Evolutionary conservation across 1,140 invertebrate genomes (phyloP), one percentile per base, ranked within the genome.

Genomic region (Phymastichus coffea): DNA sequence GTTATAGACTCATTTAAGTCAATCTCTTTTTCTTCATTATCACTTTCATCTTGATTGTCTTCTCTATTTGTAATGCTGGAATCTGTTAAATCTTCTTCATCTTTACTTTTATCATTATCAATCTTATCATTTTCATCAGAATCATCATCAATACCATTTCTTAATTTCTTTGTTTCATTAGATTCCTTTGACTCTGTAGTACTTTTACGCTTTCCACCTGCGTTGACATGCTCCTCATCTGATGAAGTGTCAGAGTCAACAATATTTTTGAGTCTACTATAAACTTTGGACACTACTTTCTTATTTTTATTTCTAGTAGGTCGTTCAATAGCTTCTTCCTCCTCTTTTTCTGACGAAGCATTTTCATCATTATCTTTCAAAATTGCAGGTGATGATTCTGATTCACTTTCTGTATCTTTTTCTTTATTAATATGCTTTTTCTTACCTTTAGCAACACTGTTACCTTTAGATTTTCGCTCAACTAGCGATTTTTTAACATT

Each of bases 221-320:
- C 9, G 20, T 0, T n/a, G 7, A 38, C 10, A 19, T 60, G 14
- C 4, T 60, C 43, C 19, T 61, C 59, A 19, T 54, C 59, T 2
- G 35, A 48, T 41, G 59, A 61, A 12, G 51, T 60, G n/a, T 61
- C 59, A 4, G 44, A 40, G 35, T 61, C 59, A 49, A 61, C n/a
- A 25, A 61, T 30, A 51, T 37, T 56, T 25, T 35, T 61, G 25
- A 55, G 22, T 10, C 46, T 61, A 0, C n/a, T 49, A 7, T 3
- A 4, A 23, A 30, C 4, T 37, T 19, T 3, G 20, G 49, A 48
- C 25, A 38, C 15, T 22, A 3, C 1, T n/a, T 59, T 53, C 19
- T 38, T 60, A 22, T 33, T 38, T 65, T 66, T 66, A 46, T 47
- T 26, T 33, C 49, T 54, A 19, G 35, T 23, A 19, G 22, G 20